phyloP scores from a whole-genome alignment of 2,797 vertebrate genomes.

The Geotria australis region DNA sequence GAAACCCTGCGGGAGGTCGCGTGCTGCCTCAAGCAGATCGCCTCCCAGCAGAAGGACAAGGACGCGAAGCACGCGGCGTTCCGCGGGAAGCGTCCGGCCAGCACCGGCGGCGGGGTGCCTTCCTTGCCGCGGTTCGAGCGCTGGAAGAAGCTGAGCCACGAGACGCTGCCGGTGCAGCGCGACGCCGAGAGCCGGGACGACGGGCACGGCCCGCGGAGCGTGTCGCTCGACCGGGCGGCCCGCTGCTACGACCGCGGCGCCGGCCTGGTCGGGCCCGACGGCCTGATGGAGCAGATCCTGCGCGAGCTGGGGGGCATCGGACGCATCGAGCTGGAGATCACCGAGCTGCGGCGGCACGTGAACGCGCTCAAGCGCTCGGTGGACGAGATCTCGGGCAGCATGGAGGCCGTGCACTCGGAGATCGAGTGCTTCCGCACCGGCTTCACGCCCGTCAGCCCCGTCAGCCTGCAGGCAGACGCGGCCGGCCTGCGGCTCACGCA shows the following conservation, averaged over 20 bases:
- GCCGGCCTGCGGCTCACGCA: slow-evolving; percentile 19
- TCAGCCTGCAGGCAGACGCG: slow-evolving; percentile 4
- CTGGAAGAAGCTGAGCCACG: background rate
- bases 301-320: slow-evolving; percentile 28
- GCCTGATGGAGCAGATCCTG: slow-evolving; percentile 26
- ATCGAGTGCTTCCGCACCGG: slow-evolving; percentile 19
- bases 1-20: background rate
- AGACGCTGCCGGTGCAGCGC: background rate
- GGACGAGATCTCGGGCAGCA: slow-evolving; percentile 25
- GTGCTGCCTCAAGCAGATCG: background rate
- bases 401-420: slow-evolving; percentile 24
- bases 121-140: background rate
- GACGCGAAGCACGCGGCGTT: background rate
- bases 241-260: background rate
- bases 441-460: background rate
- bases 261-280: slow-evolving; percentile 6
- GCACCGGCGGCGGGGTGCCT: background rate
- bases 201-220: background rate
- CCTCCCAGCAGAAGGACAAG: background rate
- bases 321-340: slow-evolving; percentile 24
- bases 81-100: background rate
- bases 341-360: slow-evolving; percentile 22
- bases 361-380: slow-evolving; percentile 22
- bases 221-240: background rate
- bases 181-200: background rate